Evolutionary conservation across 2,888 invertebrate genomes (phyloP), one percentile per base, ranked within the genome.

Genomic region (Hirtodrosophila cameraria): DNA sequence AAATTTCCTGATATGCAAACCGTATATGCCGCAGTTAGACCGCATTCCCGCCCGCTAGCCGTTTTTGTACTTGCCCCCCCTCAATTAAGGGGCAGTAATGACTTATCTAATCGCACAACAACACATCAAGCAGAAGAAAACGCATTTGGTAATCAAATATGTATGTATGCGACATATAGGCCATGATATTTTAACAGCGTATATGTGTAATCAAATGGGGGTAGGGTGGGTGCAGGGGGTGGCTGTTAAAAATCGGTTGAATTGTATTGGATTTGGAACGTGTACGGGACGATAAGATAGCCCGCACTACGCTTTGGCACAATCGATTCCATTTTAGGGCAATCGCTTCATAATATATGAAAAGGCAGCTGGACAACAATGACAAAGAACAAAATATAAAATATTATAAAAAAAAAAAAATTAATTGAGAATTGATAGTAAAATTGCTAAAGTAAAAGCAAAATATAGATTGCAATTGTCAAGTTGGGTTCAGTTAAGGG

Each of bases 31-130:
- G 72, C 71, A 70, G 38, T 68, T 33, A 60, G 60, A 39, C 31
- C 61, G 66, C 66, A 55, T 48, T 18, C 1, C 18, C 6, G 1
- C 11, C 31, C 15, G 18, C 5, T 6, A n/a, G n/a, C n/a, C n/a
- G n/a, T n/a, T n/a, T n/a, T n/a, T n/a, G n/a, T n/a, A n/a, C n/a
- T n/a, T n/a, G n/a, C n/a, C 38, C 9, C 1, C 8, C 23, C 15
- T 33, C 9, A 3, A 23, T 23, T 7, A 23, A 8, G 23, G 8
- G 23, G 18, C 2, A 5, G 18, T 5, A 20, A 20, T 2, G 5
- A 23, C 55, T 79, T 71, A 79, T 79, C 78, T 79, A 74, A 82
- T 79, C 78, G 27, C n/a, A 23, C 25, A n/a, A n/a, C n/a, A n/a
- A n/a, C n/a, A n/a, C n/a, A n/a, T 16, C 39, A 15, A 41, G 31